Evolutionary conservation across 2,888 invertebrate species (phyloP), one percentile per base, ranked within the genome.

Genomic region (Melieria crassipennis): DNA sequence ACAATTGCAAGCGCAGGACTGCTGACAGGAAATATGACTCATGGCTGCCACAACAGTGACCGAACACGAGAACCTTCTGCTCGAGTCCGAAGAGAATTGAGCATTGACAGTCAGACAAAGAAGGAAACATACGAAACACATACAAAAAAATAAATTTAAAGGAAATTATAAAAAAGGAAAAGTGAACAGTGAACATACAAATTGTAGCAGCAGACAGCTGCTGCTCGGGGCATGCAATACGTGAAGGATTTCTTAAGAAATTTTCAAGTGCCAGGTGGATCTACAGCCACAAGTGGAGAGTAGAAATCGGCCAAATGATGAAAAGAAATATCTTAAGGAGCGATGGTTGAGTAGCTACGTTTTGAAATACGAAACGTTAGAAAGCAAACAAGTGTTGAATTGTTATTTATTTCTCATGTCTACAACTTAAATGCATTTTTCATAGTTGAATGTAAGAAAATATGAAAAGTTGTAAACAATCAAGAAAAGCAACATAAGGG

Each of bases 21-120:
- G 57, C 10, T 11, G 48, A 63, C 48, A 63, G 62, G 62, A 63
- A 63, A 63, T 63, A 63, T 63, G 62, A 63, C 62, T 48, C 62
- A 63, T 63, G 62, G 48, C 47, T 42, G 43, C 16, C 11, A 42
- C 61, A 42, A 61, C 61, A 61, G 61, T 61, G n/a, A 13, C 62
- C 46, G 48, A 52, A 30, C 30, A 30, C 30, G 30, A 52, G 52
- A 52, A 52, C 52, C 11, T 13, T 52, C n/a, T 13, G 13, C 13
- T n/a, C 52, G 6, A 52, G 11, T 52, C 11, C 11, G 13, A 7
- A 4, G 13, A 52, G 52, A 52, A 52, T 4, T n/a, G 52, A n/a
- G 13, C 11, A 52, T 5, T 52, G 52, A 30, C 30, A 30, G 30
- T 30, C 30, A 30, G 13, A 52, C 11, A 52, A 52, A 52, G 52